Base-by-base conservation (phyloP, 2,888 invertebrate genomes). In the Cryptus armator region DNA sequence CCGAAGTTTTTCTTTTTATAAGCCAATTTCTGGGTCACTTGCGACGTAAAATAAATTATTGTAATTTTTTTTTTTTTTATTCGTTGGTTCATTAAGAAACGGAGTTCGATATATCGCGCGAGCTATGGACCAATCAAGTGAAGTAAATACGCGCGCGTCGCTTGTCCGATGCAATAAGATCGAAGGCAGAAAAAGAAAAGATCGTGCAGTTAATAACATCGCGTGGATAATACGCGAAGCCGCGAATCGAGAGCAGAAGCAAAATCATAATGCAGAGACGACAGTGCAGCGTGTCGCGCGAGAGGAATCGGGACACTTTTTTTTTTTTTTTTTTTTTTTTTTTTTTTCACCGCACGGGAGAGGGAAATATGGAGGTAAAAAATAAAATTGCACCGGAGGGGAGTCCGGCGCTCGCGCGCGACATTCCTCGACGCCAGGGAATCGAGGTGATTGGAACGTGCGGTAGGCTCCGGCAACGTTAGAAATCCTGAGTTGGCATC, bases 361-460 rank as follows among this genome's bases (percentile, higher is more conserved):
- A 72, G 81, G 68, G 53, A 62, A 66, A 70, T 56, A 68, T 53
- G 37, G 68, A 78, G 64, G 74, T 62, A 62, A 62, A 62, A 62
- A 62, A 56, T 56, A 24, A 70, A 51, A 16, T 51, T n/a, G 32
- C 32, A 70, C 76, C 71, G 64, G 68, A 56, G 81, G 66, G 81
- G 70, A 62, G 37, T 7, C 37, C 43, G 51, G 75, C 78, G 37
- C 74, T 77, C 66, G 84, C 68, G 67, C 78, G 84, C 81, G 81
- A 85, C 84, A 85, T 85, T 85, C 81, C 81, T 66, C 78, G 70
- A 68, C 75, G 78, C 77, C 78, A 78, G 81, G 81, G 84, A 85
- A 85, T 85, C 81, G 84, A 85, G 84, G 84, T 82, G 84, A 85
- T 85, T 78, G 78, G 78, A 85, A 85, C 78, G 74, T 64, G 81